Conservation (phyloP, 2,113 vertebrate genomes). For the Gavia stellata region DNA sequence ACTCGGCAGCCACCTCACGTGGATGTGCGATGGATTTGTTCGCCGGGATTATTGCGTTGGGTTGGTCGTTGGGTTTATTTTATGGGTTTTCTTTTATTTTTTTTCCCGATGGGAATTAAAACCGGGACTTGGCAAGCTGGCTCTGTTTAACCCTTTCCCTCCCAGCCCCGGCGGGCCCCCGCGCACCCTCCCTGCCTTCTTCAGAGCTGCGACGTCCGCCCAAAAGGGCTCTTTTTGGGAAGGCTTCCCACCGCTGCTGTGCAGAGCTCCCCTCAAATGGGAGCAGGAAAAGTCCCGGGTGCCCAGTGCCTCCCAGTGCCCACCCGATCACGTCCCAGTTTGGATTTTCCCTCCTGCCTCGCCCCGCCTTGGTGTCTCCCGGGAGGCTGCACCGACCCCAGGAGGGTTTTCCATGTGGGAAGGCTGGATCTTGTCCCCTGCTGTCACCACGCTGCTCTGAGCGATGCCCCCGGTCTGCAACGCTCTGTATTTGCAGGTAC, state of each 20-base stretch:
- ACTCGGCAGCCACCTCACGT: background rate
- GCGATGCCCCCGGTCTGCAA: background rate
- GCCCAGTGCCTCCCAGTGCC: background rate
- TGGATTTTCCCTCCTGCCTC: background rate
- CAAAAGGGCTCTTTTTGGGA: background rate
- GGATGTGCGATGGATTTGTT: background rate
- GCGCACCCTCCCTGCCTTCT: background rate
- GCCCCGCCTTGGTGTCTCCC: rapidly evolving
- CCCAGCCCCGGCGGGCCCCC: background rate
- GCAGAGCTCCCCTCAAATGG: rapidly evolving
- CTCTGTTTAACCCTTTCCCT: background rate
- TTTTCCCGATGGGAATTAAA: background rate
- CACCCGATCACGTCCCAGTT: background rate
- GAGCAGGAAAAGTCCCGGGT: background rate
- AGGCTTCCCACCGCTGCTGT: background rate
- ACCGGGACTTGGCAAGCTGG: background rate
- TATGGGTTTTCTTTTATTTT: too few species aligned
- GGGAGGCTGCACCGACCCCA: rapidly evolving
- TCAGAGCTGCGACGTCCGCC: background rate
- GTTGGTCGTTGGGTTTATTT: background rate
- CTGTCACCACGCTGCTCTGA: background rate
- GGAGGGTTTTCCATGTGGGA: background rate
- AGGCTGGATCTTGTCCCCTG: rapidly evolving
- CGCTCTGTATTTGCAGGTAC: rapidly evolving
- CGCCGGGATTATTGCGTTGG: background rate